Evolutionary conservation across 2,888 invertebrate genomes (phyloP).

Genomic region (Chorisops tibialis): DNA sequence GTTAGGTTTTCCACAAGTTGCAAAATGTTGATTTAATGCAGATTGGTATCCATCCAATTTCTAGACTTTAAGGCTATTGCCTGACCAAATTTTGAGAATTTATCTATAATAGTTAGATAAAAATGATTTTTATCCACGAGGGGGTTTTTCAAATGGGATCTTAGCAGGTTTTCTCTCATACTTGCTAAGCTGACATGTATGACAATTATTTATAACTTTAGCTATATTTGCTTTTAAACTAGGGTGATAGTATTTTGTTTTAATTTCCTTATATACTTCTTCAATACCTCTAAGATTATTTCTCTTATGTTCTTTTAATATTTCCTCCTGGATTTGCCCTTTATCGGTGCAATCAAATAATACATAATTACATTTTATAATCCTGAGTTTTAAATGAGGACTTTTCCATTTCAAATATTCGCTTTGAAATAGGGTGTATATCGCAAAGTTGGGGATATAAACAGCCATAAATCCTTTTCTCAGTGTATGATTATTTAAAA

Average conservation of each 20-base stretch:
- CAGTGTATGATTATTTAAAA: conserved; percentile 5
- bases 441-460: no score
- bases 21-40: not conserved
- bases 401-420: conserved; percentile 2
- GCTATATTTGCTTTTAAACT: no score
- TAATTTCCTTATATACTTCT: conserved; percentile 15
- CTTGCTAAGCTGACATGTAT: no score
- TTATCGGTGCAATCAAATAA: no score
- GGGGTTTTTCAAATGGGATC: conserved; percentile 18
- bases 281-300: no score
- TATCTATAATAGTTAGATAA: conserved; percentile 28
- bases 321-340: no score
- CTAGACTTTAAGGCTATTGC: no score
- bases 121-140: conserved; percentile 10
- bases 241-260: conserved; percentile 16
- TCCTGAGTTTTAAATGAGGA: not conserved
- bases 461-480: not conserved
- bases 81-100: no score
- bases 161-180: conserved; percentile 26
- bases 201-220: conserved; percentile 26
- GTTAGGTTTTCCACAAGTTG: no score
- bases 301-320: not conserved
- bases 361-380: no score
- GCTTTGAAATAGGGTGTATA: no score
- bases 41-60: conserved; percentile 24